A percentile compares a stretch with the other conserved stretches of the same genome.
Evolutionary conservation across 2,888 invertebrate genomes (phyloP).

Genomic region (Agonopterix alstromeriana): DNA sequence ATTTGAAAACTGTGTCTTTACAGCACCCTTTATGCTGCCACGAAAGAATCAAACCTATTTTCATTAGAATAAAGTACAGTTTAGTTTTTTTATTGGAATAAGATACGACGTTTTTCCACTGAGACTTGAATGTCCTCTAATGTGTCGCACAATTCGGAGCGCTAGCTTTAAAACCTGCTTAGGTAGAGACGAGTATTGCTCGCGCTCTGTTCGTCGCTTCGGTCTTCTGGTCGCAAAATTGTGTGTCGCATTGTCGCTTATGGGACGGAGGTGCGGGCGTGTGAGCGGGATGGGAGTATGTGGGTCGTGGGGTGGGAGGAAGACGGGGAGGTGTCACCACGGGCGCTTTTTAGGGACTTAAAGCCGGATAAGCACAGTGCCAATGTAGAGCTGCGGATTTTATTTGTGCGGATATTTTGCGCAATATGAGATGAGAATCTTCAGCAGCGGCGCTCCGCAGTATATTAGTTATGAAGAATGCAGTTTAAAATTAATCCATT

Average conservation of each 20-base stretch:
- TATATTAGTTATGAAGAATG: neutral
- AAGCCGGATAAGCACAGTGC: conserved; percentile 51
- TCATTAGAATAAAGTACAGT: conserved; percentile 15
- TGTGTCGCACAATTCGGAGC: conserved; percentile 67
- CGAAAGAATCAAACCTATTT: conserved; percentile 17
- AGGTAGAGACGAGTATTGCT: conserved; percentile 49
- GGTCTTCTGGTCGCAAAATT: conserved; percentile 40
- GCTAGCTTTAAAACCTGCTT: conserved; percentile 48
- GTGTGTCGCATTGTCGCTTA: conserved; percentile 67
- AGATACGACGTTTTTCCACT: conserved; percentile 34
- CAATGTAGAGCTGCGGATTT: conserved; percentile 47
- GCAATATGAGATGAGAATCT: conserved; percentile 47
- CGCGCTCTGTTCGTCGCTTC: conserved; percentile 42
- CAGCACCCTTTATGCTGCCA: conserved; percentile 39
- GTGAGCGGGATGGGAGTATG: conserved; percentile 51
- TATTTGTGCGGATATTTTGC: conserved; percentile 49
- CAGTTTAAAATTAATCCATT: neutral
- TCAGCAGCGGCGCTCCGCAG: conserved; percentile 22
- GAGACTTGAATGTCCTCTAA: conserved; percentile 61
- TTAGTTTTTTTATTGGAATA: conserved; percentile 10
- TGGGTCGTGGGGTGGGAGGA: conserved; percentile 46
- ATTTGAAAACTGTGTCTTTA: conserved; percentile 76
- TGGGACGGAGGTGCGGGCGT: conserved; percentile 42
- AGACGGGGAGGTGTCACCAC: conserved; percentile 71
- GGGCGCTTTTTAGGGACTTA: conserved; percentile 63